These are phyloP conservation scores for Leiothrix lutea DNA, from an alignment of 2,113 vertebrate species.

Conservation along the genomic window DNA sequence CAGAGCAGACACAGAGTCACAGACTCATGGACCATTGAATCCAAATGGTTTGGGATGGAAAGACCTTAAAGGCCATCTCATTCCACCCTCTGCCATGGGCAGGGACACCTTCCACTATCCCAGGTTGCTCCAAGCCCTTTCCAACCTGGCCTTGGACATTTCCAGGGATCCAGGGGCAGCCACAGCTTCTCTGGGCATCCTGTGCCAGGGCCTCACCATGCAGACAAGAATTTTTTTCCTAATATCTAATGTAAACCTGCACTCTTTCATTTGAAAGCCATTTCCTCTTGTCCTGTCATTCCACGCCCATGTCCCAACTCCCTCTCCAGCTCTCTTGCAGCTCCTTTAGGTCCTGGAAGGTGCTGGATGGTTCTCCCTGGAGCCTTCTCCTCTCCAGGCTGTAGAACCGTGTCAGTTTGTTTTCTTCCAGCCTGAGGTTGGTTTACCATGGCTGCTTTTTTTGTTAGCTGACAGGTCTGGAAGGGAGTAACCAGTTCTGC, in stretches of 20 bases:
- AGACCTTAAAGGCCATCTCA: neutral
- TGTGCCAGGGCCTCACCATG: neutral
- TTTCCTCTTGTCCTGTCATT: neutral
- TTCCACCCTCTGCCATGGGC: neutral
- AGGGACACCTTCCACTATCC: neutral
- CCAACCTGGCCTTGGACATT: neutral
- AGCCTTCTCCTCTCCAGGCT: neutral
- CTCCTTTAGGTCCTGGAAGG: neutral
- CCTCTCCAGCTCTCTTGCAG: neutral
- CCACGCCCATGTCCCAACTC: neutral
- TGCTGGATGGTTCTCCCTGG: neutral
- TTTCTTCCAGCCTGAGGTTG: neutral
- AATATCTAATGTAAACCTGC: neutral
- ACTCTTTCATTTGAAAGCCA: neutral
- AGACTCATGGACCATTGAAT: fast-evolving
- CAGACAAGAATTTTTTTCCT: neutral
- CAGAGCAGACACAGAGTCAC: neutral
- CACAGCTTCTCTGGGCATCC: neutral
- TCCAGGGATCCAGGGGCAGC: neutral
- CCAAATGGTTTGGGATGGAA: neutral
- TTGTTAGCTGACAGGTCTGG: neutral
- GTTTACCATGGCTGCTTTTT: neutral
- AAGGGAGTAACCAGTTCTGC: neutral
- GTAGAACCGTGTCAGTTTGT: neutral
- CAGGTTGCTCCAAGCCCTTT: fast-evolving